phyloP scores from a whole-genome alignment of 2,797 vertebrate species.

The Micropoecilia bifurca region DNA sequence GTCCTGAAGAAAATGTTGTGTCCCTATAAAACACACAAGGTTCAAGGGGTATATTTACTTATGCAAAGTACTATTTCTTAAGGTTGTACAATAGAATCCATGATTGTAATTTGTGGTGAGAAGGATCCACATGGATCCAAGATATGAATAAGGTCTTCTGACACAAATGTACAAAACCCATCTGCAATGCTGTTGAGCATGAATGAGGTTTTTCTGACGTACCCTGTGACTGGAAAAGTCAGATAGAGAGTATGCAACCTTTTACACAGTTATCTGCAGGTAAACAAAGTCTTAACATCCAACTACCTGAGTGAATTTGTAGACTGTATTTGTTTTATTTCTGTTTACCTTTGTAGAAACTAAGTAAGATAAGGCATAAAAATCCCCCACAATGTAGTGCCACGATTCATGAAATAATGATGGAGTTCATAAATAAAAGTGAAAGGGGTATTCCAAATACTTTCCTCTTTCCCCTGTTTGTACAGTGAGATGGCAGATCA shows the following conservation, averaged over 20 bases:
- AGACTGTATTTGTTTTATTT: not conserved
- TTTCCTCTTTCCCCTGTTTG: slow-evolving; percentile 19
- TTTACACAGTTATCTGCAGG: not conserved
- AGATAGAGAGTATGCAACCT: not conserved
- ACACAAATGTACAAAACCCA: slow-evolving; percentile 7
- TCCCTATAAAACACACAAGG: not conserved
- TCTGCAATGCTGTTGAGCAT: slow-evolving; percentile 4
- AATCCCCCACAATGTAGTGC: not conserved
- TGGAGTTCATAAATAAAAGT: not conserved
- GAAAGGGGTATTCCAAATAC: slow-evolving; percentile 13
- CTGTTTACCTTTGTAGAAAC: not conserved
- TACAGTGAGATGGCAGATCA: not conserved
- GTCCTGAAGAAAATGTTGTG: not conserved
- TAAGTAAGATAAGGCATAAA: not conserved
- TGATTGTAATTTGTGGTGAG: too few relatives aligned
- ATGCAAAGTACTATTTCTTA: not conserved
- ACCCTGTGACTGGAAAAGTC: slow-evolving; percentile 1
- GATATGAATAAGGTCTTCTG: not conserved
- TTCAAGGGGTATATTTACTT: not conserved
- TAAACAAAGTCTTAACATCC: not conserved
- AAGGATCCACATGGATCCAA: not conserved
- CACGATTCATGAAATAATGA: not conserved
- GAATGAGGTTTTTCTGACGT: not conserved
- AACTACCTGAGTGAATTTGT: not conserved
- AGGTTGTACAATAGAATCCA: not conserved